Conservation (phyloP, 2,888 invertebrate genomes). For the Loripinus fragilis region DNA sequence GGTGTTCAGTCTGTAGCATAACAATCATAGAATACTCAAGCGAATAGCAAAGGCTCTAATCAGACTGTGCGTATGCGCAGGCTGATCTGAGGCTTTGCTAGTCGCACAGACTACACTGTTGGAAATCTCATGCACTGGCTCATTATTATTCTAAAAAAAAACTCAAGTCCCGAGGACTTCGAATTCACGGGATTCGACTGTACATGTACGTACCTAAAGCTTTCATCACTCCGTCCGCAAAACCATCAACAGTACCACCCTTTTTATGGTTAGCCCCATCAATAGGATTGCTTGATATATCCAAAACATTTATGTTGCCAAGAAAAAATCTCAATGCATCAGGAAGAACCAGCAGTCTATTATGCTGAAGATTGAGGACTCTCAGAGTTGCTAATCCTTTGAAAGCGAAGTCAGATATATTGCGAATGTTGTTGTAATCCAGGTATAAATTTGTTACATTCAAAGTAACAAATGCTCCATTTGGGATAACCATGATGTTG, state of each 20-base stretch:
- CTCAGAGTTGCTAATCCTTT: conserved; percentile 31
- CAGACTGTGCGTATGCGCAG: too few species aligned
- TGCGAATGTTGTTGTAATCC: conserved; percentile 36
- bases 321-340: conserved; percentile 27
- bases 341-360: conserved; percentile 33
- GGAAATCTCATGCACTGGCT: too few species aligned
- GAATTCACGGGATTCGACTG: too few species aligned
- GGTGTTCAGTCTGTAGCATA: too few species aligned
- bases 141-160: too few species aligned
- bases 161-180: too few species aligned
- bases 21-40: too few species aligned
- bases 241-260: conserved; percentile 4
- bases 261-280: conserved; percentile 11
- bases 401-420: conserved; percentile 33
- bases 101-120: too few species aligned
- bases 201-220: conserved; percentile 22
- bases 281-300: conserved; percentile 36
- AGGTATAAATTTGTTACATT: conserved; percentile 32
- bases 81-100: too few species aligned
- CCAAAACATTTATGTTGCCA: conserved; percentile 1
- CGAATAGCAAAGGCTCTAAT: too few species aligned
- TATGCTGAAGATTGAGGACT: conserved; percentile 36
- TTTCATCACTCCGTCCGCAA: conserved; percentile 7
- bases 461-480: conserved; percentile 30
- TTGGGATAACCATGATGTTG: conserved; percentile 6